These are phyloP conservation scores for Ctenicera cuprea DNA, from an alignment of 2,888 invertebrate species.

Conservation along the genomic window DNA sequence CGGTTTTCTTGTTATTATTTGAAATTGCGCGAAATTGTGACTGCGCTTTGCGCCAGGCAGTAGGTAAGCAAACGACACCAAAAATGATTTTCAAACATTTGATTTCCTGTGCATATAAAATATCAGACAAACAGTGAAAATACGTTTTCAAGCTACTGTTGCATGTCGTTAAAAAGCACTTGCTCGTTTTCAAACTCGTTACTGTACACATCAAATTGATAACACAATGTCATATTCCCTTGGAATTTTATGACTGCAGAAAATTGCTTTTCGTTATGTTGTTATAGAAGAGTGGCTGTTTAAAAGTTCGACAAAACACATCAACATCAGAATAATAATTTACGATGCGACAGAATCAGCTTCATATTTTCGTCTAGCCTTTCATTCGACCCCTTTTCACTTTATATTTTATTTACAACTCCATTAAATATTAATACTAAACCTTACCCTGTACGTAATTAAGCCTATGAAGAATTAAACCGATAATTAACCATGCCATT, in stretches of 20 bases:
- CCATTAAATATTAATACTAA: background rate
- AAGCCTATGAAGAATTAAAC: conserved; percentile 11
- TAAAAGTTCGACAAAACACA: conserved; percentile 42
- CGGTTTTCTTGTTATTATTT: background rate
- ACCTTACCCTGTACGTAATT: background rate
- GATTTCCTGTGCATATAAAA: background rate
- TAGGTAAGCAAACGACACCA: background rate
- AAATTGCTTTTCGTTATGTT: conserved; percentile 39
- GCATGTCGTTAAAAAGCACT: conserved; percentile 29
- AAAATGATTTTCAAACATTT: background rate
- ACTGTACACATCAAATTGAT: conserved; percentile 36
- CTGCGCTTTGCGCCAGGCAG: background rate
- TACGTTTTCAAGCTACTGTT: background rate
- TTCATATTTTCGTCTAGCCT: background rate
- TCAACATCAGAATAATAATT: conserved; percentile 33
- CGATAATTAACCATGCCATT: conserved; percentile 9
- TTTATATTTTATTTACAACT: background rate
- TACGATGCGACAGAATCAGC: conserved; percentile 12
- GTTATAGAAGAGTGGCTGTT: conserved; percentile 40
- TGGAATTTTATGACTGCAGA: conserved; percentile 41
- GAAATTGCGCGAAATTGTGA: background rate
- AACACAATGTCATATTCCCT: conserved; percentile 40
- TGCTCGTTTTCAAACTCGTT: conserved; percentile 31
- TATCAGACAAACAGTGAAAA: background rate
- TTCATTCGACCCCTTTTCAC: background rate